Evolutionary conservation across 2,113 vertebrate species (phyloP).

Genomic region (Dasypus novemcinctus): DNA sequence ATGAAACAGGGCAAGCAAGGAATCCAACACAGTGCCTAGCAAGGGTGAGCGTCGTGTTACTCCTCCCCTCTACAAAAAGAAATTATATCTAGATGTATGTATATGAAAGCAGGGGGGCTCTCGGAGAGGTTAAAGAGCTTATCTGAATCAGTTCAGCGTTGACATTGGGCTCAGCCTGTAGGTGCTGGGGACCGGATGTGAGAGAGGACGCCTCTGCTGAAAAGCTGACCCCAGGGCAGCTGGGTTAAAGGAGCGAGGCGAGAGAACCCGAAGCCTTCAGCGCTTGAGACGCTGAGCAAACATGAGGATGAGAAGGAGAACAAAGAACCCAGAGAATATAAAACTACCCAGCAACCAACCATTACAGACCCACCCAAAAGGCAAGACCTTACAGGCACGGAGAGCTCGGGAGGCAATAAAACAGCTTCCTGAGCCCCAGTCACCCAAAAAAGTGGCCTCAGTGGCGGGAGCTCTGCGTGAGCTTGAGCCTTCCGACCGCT

Average conservation of each 20-base stretch:
- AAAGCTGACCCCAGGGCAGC: not conserved
- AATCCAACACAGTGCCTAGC: not conserved
- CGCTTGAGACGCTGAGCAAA: not conserved
- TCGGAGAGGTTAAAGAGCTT: not conserved
- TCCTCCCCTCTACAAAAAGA: not conserved
- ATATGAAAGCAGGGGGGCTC: not conserved
- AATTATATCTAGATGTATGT: not conserved
- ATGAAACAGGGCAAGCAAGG: not conserved
- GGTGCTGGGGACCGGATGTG: not conserved
- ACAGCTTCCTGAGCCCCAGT: not conserved
- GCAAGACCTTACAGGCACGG: constrained; percentile 33
- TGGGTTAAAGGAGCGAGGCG: not conserved
- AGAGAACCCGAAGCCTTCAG: not conserved
- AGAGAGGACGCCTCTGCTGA: too few species aligned
- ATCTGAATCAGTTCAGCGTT: not conserved
- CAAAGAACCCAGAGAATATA: not conserved
- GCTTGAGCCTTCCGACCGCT: not conserved
- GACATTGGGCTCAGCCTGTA: not conserved
- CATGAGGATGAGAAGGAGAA: not conserved
- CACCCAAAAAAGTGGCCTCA: not conserved
- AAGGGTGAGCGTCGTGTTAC: not conserved
- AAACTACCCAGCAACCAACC: not conserved
- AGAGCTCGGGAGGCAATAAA: not conserved
- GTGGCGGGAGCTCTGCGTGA: not conserved
- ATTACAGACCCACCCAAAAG: constrained; percentile 37